A percentile compares a stretch with the other conserved stretches of the same genome.
phyloP scores from a whole-genome alignment of 2,888 invertebrate species.

The Oscheius sp. region DNA sequence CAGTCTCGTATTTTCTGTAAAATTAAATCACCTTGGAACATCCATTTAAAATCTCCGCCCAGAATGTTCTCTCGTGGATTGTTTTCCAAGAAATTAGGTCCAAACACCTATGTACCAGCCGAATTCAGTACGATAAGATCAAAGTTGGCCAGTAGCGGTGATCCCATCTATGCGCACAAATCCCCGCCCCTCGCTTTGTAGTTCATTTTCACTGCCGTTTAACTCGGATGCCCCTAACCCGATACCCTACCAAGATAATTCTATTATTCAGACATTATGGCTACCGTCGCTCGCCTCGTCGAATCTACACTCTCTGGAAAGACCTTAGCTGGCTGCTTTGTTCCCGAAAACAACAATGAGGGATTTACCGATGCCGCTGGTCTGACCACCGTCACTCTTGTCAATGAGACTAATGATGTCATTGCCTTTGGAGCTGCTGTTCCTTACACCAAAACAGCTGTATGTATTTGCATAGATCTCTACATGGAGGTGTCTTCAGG shows the following conservation, averaged over 20 bases:
- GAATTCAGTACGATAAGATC: constrained; percentile 28
- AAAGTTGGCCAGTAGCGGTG: constrained; percentile 30
- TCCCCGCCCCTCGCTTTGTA: constrained; percentile 25
- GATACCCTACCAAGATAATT: constrained; percentile 22
- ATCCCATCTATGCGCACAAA: constrained; percentile 24
- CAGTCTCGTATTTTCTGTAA: too few species aligned
- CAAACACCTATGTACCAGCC: constrained; percentile 21
- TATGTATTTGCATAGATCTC: not conserved
- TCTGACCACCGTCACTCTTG: constrained; percentile 59
- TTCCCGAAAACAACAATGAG: constrained; percentile 69
- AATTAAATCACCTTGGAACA: too few species aligned
- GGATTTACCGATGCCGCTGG: constrained; percentile 55
- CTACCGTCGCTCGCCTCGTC: constrained; percentile 41
- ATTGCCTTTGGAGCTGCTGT: constrained; percentile 67
- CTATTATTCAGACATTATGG: constrained; percentile 4
- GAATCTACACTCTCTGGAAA: constrained; percentile 50
- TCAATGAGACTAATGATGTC: constrained; percentile 52
- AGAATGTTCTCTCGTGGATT: too few species aligned
- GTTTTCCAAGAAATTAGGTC: too few species aligned
- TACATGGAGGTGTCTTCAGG: constrained; percentile 45
- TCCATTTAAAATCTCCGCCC: too few species aligned
- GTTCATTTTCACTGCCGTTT: constrained; percentile 15
- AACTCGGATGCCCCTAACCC: constrained; percentile 17
- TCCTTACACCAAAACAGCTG: constrained; percentile 29
- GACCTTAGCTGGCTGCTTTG: constrained; percentile 59